These are phyloP conservation scores for Philaethria dido DNA, from an alignment of 2,888 invertebrate genomes.

Conservation along the genomic window DNA sequence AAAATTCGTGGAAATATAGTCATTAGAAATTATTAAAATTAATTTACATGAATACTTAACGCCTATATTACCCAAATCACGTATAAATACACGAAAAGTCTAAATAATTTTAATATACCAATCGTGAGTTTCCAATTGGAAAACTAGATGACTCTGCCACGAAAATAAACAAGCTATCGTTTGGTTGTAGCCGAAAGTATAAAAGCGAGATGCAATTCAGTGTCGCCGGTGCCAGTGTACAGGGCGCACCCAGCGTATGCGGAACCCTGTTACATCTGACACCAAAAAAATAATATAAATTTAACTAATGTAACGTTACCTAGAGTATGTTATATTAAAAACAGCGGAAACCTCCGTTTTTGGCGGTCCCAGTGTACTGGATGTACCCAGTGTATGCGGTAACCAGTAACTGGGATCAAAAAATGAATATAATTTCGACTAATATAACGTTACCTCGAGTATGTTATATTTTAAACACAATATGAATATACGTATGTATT, in stretches of 20 bases:
- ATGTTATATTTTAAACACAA: no score
- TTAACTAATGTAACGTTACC: background rate
- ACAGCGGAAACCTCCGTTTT: no score
- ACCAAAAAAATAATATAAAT: background rate
- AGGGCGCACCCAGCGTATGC: background rate
- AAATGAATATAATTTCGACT: no score
- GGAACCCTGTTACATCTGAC: background rate
- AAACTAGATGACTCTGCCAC: conserved; percentile 13
- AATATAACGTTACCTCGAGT: no score
- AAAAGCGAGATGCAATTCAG: background rate
- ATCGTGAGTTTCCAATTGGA: background rate
- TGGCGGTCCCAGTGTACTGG: background rate
- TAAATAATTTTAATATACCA: background rate
- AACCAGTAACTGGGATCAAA: background rate
- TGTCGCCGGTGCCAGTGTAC: background rate
- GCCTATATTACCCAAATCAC: background rate
- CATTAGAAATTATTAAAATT: no score
- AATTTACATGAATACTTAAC: no score
- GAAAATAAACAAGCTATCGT: conserved; percentile 14
- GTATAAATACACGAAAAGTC: background rate
- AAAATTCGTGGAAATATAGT: no score
- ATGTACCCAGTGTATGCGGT: background rate
- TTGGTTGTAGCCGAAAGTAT: background rate
- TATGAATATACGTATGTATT: no score
- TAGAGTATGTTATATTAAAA: conserved; percentile 4